A percentile compares a stretch with the other conserved stretches of the same genome.
Evolutionary conservation across 2,797 vertebrate genomes (phyloP).

Genomic region (Fistularia commersonii): DNA sequence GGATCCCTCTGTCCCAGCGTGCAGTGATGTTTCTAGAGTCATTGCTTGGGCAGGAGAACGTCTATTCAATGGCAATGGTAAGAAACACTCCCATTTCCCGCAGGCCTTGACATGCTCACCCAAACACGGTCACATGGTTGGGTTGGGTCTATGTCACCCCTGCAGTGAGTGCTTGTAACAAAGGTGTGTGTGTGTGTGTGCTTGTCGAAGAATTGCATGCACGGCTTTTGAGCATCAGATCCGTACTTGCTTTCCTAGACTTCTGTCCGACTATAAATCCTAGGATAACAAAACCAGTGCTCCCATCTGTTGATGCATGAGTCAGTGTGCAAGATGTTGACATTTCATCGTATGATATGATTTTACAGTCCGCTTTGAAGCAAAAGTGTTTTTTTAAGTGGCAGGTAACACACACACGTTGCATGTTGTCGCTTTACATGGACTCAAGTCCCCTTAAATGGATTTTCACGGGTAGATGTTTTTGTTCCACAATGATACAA

Average conservation of each 20-base stretch:
- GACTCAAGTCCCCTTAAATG: no score
- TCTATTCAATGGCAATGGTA: slow-evolving; percentile 74
- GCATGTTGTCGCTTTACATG: background rate
- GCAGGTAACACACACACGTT: background rate
- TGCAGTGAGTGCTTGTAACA: background rate
- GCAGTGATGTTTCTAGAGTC: slow-evolving; percentile 74
- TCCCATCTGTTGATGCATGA: no score
- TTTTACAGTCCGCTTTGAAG: no score
- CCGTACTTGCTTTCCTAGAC: no score
- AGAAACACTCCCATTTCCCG: slow-evolving; percentile 50
- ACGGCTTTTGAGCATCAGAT: no score
- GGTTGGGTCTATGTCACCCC: slow-evolving; percentile 18
- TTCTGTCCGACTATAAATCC: no score
- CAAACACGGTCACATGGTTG: slow-evolving; percentile 13
- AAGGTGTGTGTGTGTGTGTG: background rate
- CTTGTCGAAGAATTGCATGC: background rate
- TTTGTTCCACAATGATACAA: no score
- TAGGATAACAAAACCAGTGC: no score
- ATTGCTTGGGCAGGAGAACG: slow-evolving; percentile 73
- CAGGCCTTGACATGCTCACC: background rate
- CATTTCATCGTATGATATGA: no score
- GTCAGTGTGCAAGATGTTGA: no score
- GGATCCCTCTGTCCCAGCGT: slow-evolving; percentile 61
- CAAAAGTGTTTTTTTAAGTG: background rate
- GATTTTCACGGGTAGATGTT: no score